A percentile compares a stretch with the other conserved stretches of the same genome.
Evolutionary conservation across 2,113 vertebrate genomes (phyloP).

Genomic region (Phyllopteryx taeniolatus): DNA sequence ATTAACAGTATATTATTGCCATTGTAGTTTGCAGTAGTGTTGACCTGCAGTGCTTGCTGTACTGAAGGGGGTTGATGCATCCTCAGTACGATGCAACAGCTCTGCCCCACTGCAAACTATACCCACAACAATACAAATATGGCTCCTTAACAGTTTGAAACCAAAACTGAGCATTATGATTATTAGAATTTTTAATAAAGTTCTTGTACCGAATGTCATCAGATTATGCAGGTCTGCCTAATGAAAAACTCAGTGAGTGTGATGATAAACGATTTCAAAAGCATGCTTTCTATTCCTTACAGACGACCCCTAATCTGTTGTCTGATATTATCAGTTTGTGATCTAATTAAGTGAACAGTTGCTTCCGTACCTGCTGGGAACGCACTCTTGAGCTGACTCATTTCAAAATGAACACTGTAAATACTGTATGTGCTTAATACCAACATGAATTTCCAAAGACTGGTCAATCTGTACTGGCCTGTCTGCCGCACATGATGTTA

Average conservation of each 20-base stretch:
- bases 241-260: neutral
- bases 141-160: neutral
- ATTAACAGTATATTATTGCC: no score
- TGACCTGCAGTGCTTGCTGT: neutral
- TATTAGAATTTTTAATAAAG: neutral
- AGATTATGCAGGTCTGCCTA: neutral
- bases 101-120: no score
- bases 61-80: neutral
- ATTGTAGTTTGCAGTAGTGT: neutral
- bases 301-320: neutral
- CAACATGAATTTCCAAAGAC: neutral
- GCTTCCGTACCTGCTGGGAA: neutral
- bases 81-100: no score
- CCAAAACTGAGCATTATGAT: neutral
- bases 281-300: neutral
- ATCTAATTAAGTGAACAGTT: constrained; percentile 3
- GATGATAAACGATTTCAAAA: neutral
- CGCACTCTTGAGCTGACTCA: neutral
- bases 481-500: neutral
- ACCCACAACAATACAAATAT: no score
- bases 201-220: neutral
- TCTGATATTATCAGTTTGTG: neutral
- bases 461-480: no score
- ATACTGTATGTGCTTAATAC: neutral
- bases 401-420: constrained; percentile 4